Percentiles rank a stretch among this genome's conserved stretches.
phyloP scores from a whole-genome alignment of 2,113 vertebrate species.

The Urocynchramus pylzowi region DNA sequence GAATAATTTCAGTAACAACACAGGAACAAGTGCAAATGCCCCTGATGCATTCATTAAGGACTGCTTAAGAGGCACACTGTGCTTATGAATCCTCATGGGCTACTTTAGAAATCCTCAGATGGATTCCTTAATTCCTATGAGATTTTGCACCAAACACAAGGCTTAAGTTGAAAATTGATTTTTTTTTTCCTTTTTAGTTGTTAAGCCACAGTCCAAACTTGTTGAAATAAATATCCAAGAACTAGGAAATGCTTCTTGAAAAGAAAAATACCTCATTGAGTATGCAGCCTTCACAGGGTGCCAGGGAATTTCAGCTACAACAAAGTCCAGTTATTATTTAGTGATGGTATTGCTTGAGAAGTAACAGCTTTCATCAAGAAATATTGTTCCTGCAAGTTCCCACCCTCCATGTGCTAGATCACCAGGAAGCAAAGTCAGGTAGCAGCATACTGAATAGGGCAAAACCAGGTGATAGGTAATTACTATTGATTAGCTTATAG shows the following conservation, averaged over 20 bases:
- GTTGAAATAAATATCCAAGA: neutral
- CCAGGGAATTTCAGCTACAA: neutral
- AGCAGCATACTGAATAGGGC: neutral
- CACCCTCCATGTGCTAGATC: neutral
- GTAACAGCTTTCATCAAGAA: neutral
- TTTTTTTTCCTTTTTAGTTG: neutral
- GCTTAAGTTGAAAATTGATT: conserved; percentile 12
- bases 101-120: conserved; percentile 5
- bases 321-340: neutral
- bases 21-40: neutral
- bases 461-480: neutral
- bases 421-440: neutral
- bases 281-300: neutral
- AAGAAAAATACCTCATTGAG: neutral
- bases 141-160: neutral
- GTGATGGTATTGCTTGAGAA: neutral
- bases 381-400: neutral
- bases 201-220: neutral
- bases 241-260: neutral
- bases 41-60: conserved; percentile 13
- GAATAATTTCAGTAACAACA: conserved; percentile 4
- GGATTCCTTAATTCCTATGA: neutral
- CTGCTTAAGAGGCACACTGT: neutral
- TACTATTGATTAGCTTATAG: neutral
- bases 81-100: conserved; percentile 24